A percentile compares a stretch with the other conserved stretches of the same genome.
phyloP scores from a whole-genome alignment of 2,888 invertebrate genomes.

The Lasioglossum zephyrum region DNA sequence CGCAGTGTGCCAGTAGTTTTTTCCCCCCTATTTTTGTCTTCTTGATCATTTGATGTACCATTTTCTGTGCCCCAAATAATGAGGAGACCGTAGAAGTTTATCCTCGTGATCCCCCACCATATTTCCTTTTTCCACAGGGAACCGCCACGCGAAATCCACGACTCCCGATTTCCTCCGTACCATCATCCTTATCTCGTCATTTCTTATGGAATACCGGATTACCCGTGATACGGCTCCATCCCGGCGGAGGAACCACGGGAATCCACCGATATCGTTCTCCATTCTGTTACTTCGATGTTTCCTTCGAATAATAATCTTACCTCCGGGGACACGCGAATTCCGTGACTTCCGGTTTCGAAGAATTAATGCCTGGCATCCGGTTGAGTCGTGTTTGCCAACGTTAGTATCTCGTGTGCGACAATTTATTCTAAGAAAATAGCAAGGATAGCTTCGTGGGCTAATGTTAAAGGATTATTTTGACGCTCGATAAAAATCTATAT shows the following conservation, averaged over 20 bases:
- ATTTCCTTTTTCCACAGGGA: conserved; percentile 20
- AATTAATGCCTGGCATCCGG: background rate
- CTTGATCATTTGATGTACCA: background rate
- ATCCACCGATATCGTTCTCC: conserved; percentile 29
- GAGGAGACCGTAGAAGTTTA: conserved; percentile 41
- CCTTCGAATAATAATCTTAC: conserved; percentile 9
- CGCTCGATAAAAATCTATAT: background rate
- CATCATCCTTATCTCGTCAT: background rate
- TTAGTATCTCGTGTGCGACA: background rate
- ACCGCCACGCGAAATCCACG: conserved; percentile 8
- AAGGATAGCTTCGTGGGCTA: background rate
- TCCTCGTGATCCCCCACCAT: conserved; percentile 35
- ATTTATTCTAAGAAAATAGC: background rate
- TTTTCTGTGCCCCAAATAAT: conserved; percentile 29
- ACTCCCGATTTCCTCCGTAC: background rate
- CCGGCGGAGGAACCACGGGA: background rate
- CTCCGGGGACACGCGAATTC: background rate
- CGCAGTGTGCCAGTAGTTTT: conserved; percentile 28
- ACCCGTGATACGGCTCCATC: conserved; percentile 13
- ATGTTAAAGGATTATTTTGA: background rate
- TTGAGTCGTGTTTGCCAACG: background rate
- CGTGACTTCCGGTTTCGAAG: background rate
- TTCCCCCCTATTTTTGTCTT: background rate
- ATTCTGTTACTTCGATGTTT: conserved; percentile 14
- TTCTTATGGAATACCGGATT: conserved; percentile 28